Percentiles rank a stretch among this genome's conserved stretches.
These are phyloP conservation scores for Corythornis madagascariensis DNA, from an alignment of 2,113 vertebrate species.

Conservation along the genomic window DNA sequence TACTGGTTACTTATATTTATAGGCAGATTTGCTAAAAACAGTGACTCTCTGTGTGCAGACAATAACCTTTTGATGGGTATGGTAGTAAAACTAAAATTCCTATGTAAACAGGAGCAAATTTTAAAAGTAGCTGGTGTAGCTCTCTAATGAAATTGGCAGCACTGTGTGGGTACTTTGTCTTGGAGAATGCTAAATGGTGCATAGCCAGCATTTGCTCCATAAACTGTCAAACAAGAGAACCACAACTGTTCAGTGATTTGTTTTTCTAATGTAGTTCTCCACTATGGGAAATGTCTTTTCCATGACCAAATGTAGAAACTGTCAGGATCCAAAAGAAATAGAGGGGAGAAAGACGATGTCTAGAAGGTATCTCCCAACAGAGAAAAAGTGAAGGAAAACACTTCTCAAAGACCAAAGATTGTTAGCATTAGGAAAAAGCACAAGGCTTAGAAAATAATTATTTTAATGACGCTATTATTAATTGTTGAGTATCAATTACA, in stretches of 20 bases:
- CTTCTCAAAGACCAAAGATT: not conserved
- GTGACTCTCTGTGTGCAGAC: constrained; percentile 60
- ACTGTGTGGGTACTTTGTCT: constrained; percentile 55
- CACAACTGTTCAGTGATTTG: constrained; percentile 44
- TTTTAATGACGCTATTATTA: not conserved
- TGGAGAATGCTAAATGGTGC: constrained; percentile 65
- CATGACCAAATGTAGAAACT: constrained; percentile 56
- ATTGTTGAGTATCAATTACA: not conserved
- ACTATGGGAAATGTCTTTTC: constrained; percentile 59
- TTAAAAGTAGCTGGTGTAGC: constrained; percentile 63
- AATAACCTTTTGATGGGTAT: constrained; percentile 69
- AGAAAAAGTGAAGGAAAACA: not conserved
- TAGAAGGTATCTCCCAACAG: not conserved
- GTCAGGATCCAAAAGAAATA: constrained; percentile 60
- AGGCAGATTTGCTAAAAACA: constrained; percentile 68
- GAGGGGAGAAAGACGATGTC: not conserved
- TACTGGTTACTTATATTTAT: constrained; percentile 62
- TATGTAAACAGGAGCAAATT: constrained; percentile 63
- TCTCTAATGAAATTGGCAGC: constrained; percentile 67
- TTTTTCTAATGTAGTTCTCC: constrained; percentile 54
- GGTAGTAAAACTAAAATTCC: constrained; percentile 62
- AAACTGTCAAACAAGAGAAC: constrained; percentile 67
- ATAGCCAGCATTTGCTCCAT: constrained; percentile 59
- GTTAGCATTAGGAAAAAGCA: not conserved
- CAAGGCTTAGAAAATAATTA: not conserved